Base-by-base conservation (phyloP, 2,113 vertebrate genomes). In the Morone chrysops region DNA sequence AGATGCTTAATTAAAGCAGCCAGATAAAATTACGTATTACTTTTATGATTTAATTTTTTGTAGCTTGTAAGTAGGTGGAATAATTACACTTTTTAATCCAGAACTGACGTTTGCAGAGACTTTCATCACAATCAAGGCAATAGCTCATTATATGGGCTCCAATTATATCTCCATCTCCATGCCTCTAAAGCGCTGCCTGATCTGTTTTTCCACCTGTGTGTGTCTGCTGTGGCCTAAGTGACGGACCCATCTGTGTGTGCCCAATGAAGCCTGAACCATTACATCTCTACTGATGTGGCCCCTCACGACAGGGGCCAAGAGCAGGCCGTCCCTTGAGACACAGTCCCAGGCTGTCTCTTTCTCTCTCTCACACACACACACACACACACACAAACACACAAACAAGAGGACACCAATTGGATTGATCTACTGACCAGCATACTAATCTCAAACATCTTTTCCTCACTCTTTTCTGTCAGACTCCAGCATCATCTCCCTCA, bases 201-300 rank as follows among this genome's bases (percentile, higher is more conserved):
- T 84, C 51, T 36, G 59, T 78, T 67, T 81, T 43, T 71, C 60
- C 77, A 86, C 70, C 67, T 78, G 53, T 83, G 82, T 53, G 70
- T 68, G 45, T 67, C 60, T 68, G 16, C 56, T 78, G 70, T 67
- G 51, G 77, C 38, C 41, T 13, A 82, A 81, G 68, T 40, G 45
- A 61, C 36, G 73, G 91, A 84, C 85, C 90, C 92, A 89, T 92
- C 85, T 92, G 89, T 87, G 86, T 83, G 79, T 84, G 86, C 78
- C 82, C 71, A 86, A 63, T 86, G 83, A 87, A 87, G 92, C 89
- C 61, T 91, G 75, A 90, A 79, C 70, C 87, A 90, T 89, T 90
- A 88, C 79, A 91, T 87, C 69, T 89, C 71, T 74, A 72, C 75
- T 87, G 80, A 90, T 84, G 82, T 70, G 43, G 2, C 65, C 60